Evolutionary conservation across 2,888 invertebrate species (phyloP).

Genomic region (Metellina segmentata): DNA sequence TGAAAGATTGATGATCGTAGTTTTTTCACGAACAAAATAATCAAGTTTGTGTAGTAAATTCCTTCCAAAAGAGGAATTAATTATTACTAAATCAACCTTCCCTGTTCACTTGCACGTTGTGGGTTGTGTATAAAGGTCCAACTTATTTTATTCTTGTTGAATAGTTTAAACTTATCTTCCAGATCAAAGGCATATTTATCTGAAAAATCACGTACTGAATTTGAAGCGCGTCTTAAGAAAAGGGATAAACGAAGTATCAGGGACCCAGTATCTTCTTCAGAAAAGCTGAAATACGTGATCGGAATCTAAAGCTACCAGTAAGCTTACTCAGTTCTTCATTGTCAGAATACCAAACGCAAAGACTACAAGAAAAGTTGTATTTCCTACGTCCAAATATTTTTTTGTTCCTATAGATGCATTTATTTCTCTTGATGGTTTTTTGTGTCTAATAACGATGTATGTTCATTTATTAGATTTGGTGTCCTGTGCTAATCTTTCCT

Average conservation of each 20-base stretch:
- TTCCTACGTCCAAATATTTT: not conserved
- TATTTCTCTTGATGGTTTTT: too few relatives aligned
- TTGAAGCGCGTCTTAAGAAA: not conserved
- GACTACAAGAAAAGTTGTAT: not conserved
- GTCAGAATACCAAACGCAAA: not conserved
- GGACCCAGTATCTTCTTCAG: not conserved
- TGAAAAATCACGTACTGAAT: conserved; percentile 2
- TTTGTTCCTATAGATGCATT: not conserved
- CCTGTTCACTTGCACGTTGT: not conserved
- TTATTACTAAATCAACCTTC: not conserved
- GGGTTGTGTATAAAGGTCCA: not conserved
- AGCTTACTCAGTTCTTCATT: conserved; percentile 33
- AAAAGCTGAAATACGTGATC: conserved; percentile 15
- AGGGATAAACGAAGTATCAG: not conserved
- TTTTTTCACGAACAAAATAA: too few relatives aligned
- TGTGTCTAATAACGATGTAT: too few relatives aligned
- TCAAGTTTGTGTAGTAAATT: too few relatives aligned
- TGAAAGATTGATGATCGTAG: too few relatives aligned
- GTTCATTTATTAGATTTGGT: too few relatives aligned
- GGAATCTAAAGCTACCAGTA: not conserved
- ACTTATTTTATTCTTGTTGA: not conserved
- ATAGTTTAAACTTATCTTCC: not conserved
- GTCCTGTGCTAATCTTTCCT: too few relatives aligned
- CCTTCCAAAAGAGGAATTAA: not conserved
- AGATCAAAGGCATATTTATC: not conserved